Conservation (phyloP, 2,113 vertebrate genomes). For the Ammospiza nelsoni region DNA sequence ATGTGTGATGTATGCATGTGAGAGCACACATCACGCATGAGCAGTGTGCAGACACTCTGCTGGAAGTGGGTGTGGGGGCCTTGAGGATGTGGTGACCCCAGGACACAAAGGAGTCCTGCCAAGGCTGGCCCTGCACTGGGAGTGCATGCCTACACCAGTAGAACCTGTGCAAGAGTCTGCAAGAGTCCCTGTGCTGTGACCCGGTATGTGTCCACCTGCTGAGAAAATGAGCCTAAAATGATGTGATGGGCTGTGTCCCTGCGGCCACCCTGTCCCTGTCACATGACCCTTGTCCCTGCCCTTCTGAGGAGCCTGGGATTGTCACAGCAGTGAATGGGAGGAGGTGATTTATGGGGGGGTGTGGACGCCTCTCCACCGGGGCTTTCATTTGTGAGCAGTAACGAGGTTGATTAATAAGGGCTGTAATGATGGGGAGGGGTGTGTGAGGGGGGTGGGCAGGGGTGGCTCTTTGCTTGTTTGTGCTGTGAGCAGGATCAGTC, state of each 20-base stretch:
- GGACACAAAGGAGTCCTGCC: neutral
- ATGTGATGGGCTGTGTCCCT: neutral
- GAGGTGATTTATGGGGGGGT: conserved; percentile 12
- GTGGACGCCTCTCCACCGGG: neutral
- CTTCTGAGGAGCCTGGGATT: neutral
- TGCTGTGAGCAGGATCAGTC: neutral
- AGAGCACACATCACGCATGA: neutral
- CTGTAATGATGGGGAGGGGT: neutral
- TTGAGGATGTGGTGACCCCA: neutral
- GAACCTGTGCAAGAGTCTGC: fast-evolving
- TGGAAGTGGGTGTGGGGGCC: neutral
- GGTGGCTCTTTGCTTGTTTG: neutral
- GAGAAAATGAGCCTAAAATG: neutral
- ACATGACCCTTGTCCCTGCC: conserved; percentile 15
- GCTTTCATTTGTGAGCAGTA: neutral
- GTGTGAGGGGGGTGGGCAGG: neutral
- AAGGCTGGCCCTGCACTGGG: neutral
- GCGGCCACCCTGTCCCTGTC: neutral
- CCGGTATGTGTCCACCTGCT: neutral
- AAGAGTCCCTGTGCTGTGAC: neutral
- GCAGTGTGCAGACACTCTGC: neutral
- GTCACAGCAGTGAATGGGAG: neutral
- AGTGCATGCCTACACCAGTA: neutral
- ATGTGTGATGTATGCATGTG: fast-evolving
- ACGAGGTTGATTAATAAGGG: neutral